Evolutionary conservation across 2,113 vertebrate genomes (phyloP), one percentile per base, ranked within the genome.

Genomic region (Galemys pyrenaicus): DNA sequence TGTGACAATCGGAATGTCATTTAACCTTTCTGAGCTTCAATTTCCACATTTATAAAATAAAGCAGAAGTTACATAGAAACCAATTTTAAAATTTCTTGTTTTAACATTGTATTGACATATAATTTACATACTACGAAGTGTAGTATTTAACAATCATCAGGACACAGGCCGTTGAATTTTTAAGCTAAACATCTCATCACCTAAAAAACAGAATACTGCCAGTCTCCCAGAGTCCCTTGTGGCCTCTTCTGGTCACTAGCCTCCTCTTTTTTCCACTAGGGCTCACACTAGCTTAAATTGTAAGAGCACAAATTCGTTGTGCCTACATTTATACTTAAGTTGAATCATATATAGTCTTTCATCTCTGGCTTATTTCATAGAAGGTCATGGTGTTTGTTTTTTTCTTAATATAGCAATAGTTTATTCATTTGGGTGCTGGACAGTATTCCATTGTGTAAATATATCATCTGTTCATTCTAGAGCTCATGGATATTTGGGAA

Each of bases 1-100:
- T 58, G 79, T 82, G 83, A 79, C 20, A 6, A 39, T 20, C 3
- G 1, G 15, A 22, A 39, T 9, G 9, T 54, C 81, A 44, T 62
- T 87, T 51, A 79, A 87, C 32, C 70, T 71, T 83, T 77, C 49
- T 51, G 35, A 77, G 37, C 65, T 68, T 91, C 56, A 35, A 15
- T 82, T 71, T 89, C 89, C 83, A 80, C 71, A 71, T 79, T 64
- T 82, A 13, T 88, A 73, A 70, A 73, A 56, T 58, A 71, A 64
- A 88, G 16, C 64, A n/a, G n/a, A 62, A 41, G 39, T n/a, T 81
- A 54, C 26, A 37, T n/a, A 54, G 78, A 84, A 87, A 83, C 37
- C 13, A 73, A 10, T 64, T 80, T 96, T 84, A 19, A 70, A 51
- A 15, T 91, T 62, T 88, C 82, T 93, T 64, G 17, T 64, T 85